These are phyloP conservation scores for Volucella bombylans DNA, from an alignment of 2,888 invertebrate species.

Conservation along the genomic window DNA sequence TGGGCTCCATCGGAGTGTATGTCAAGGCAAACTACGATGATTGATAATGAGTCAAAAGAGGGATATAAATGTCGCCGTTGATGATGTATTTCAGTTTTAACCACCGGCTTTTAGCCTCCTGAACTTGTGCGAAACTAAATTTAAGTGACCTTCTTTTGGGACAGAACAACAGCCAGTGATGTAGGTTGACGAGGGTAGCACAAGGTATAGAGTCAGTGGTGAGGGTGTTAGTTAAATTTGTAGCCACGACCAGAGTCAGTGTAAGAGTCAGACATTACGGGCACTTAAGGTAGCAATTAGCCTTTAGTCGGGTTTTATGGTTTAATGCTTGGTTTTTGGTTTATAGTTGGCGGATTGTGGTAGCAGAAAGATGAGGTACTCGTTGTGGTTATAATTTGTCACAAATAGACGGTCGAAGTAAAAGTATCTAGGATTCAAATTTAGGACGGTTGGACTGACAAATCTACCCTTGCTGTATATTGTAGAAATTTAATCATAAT, in stretches of 20 bases:
- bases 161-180: constrained; percentile 54
- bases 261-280: constrained; percentile 41
- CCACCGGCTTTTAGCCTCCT: constrained; percentile 1
- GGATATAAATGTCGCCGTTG: constrained; percentile 67
- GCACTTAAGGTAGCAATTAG: constrained; percentile 33
- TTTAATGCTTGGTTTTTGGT: neutral
- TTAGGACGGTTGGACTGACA: no score
- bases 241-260: no score
- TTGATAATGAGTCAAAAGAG: constrained; percentile 67
- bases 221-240: neutral
- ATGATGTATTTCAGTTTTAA: constrained; percentile 61
- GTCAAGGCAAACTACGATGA: constrained; percentile 63
- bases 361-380: no score
- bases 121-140: constrained; percentile 5
- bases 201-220: constrained; percentile 13
- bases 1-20: neutral
- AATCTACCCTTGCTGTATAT: no score
- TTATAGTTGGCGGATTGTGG: no score
- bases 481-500: no score
- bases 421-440: no score
- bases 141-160: constrained; percentile 55
- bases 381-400: no score
- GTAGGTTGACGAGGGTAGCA: constrained; percentile 33
- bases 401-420: no score
- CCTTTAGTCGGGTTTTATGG: neutral